Evolutionary conservation across 2,797 vertebrate species (phyloP), one percentile per base, ranked within the genome.

Genomic region (Cyclura pinguis): DNA sequence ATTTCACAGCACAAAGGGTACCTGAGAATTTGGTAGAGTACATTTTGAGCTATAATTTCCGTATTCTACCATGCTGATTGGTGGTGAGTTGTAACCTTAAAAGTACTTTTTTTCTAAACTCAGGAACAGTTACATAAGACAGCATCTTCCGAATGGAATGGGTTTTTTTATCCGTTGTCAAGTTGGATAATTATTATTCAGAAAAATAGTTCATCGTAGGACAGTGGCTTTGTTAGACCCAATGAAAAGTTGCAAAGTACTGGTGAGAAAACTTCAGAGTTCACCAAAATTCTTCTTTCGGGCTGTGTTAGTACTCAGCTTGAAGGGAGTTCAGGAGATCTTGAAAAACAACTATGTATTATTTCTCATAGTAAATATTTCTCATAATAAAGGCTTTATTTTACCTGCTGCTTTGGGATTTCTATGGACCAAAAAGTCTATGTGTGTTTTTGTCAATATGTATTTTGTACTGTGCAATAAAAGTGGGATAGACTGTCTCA

Each of bases 401-500:
- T 81, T 59, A 38, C 38, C 47, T 84, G 22, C 18, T 42, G 35
- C 59, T 64, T 12, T 64, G 24, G 14, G 12, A n/a, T 22, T 27
- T n/a, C 0, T 18, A 42, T 29, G 78, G 4, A 14, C 20, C 20
- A 27, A 35, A 38, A 10, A 1, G 22, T 57, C n/a, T 27, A 5
- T 1, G 42, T 55, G 29, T 8, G n/a, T 52, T 73, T 69, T 85
- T 67, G 1, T 69, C 14, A 47, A 42, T 9, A 32, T 32, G 2
- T 80, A 20, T 52, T 84, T 85, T 59, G 29, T n/a, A 59, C 24
- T 76, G 12, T 16, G 50, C n/a, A 76, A 59, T 59, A 91, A 90
- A 73, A 16, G 38, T 57, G 55, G 10, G 16, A 57, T 57, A 57
- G 55, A 16, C 10, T 57, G 55, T 14, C 9, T 57, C 12, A 57